phyloP scores from a whole-genome alignment of 1,140 invertebrate species.

The Dufourea novaeangliae region DNA sequence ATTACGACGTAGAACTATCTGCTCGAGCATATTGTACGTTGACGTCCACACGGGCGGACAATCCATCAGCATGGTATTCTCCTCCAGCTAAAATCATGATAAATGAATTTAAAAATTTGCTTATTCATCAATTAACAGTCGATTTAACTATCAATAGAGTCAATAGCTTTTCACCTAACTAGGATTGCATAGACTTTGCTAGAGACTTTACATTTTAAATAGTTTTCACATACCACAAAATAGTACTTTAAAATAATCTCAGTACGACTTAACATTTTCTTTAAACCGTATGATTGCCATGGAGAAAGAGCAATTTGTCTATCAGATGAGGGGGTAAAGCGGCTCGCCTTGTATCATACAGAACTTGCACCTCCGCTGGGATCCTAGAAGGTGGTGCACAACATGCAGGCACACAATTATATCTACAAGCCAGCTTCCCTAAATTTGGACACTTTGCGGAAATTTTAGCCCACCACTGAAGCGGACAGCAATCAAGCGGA shows the following conservation, averaged over 20 bases:
- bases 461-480: constrained; percentile 81
- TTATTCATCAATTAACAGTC: too few species aligned
- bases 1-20: constrained; percentile 75
- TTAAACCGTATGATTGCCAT: constrained; percentile 77
- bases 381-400: constrained; percentile 78
- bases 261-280: not conserved
- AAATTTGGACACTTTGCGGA: constrained; percentile 81
- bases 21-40: constrained; percentile 82
- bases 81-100: constrained; percentile 74
- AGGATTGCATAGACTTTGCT: too few species aligned
- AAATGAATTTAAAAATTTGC: not conserved
- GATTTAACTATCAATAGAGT: too few species aligned
- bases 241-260: not conserved
- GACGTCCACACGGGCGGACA: constrained; percentile 81
- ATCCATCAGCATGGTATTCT: constrained; percentile 77
- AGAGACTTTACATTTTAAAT: not conserved
- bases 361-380: constrained; percentile 76
- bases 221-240: not conserved
- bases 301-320: constrained; percentile 80
- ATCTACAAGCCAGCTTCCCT: constrained; percentile 77
- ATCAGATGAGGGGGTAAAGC: constrained; percentile 76
- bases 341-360: constrained; percentile 77
- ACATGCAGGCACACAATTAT: constrained; percentile 81
- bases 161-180: too few species aligned
- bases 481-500: constrained; percentile 80